phyloP scores from a whole-genome alignment of 1,140 invertebrate genomes.

The Nephotettix cincticeps region DNA sequence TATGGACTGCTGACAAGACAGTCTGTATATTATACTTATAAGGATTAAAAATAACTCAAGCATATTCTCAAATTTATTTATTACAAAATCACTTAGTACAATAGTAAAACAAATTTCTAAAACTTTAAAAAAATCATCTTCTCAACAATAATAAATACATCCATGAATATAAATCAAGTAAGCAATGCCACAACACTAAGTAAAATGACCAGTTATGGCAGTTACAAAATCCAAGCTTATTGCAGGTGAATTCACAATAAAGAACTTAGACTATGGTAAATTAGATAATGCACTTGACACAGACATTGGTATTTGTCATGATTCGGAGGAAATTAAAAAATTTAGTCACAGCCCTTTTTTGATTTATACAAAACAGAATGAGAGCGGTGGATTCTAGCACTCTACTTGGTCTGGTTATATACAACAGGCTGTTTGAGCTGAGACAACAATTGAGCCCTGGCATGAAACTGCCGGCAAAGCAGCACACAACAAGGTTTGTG shows the following conservation, averaged over 20 bases:
- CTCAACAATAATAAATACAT: slow-evolving; percentile 9
- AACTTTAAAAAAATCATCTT: background rate
- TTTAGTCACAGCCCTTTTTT: slow-evolving; percentile 10
- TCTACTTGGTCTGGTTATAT: background rate
- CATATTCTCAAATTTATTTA: background rate
- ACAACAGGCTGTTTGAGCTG: slow-evolving; percentile 6
- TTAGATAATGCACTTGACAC: background rate
- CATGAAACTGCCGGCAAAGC: background rate
- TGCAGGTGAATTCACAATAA: background rate
- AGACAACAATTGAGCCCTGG: background rate
- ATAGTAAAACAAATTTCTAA: background rate
- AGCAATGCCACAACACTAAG: background rate
- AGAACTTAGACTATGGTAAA: background rate
- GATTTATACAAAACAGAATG: slow-evolving; percentile 2
- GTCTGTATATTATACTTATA: too few species aligned
- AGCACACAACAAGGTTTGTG: slow-evolving; percentile 8
- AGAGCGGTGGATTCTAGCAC: background rate
- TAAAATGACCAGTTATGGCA: slow-evolving; percentile 3
- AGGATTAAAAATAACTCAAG: too few species aligned
- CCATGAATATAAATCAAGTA: background rate
- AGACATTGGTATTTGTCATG: background rate
- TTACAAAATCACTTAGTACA: background rate
- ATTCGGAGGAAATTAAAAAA: background rate
- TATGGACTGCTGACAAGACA: too few species aligned
- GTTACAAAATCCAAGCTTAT: background rate